Percentiles rank a stretch among this genome's conserved stretches.
Evolutionary conservation across 2,113 vertebrate genomes (phyloP).

Genomic region (Fulica atra): DNA sequence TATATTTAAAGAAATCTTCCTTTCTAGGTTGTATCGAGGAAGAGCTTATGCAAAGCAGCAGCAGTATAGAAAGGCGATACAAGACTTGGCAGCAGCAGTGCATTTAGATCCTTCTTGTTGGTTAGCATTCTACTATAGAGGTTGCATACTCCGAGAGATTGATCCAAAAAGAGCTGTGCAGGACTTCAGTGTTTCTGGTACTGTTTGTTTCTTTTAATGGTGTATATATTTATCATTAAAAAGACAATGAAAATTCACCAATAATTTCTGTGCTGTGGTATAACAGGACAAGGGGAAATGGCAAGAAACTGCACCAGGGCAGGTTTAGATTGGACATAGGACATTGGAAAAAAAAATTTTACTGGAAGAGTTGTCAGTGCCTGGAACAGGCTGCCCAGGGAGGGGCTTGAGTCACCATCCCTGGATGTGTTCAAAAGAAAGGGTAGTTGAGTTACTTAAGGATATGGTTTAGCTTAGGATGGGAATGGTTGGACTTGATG

Average conservation of each 20-base stretch:
- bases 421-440: too few species aligned
- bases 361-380: too few species aligned
- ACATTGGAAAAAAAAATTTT: too few species aligned
- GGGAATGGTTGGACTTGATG: too few species aligned
- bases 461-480: too few species aligned
- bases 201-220: background rate
- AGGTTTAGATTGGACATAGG: too few species aligned
- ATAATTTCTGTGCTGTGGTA: background rate
- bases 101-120: conserved; percentile 79
- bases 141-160: conserved; percentile 71
- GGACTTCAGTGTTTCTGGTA: conserved; percentile 84
- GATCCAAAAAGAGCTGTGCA: conserved; percentile 70
- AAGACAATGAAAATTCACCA: background rate
- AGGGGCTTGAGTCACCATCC: too few species aligned
- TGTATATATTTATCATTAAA: background rate
- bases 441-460: too few species aligned
- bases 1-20: background rate
- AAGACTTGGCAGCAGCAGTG: conserved; percentile 75
- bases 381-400: too few species aligned
- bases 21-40: conserved; percentile 74
- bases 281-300: too few species aligned
- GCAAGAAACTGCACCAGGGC: too few species aligned
- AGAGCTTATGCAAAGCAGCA: conserved; percentile 71
- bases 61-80: conserved; percentile 61
- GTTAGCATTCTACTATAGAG: conserved; percentile 78